Evolutionary conservation across 2,113 vertebrate genomes (phyloP).

Genomic region (Bolborhynchus lineola): DNA sequence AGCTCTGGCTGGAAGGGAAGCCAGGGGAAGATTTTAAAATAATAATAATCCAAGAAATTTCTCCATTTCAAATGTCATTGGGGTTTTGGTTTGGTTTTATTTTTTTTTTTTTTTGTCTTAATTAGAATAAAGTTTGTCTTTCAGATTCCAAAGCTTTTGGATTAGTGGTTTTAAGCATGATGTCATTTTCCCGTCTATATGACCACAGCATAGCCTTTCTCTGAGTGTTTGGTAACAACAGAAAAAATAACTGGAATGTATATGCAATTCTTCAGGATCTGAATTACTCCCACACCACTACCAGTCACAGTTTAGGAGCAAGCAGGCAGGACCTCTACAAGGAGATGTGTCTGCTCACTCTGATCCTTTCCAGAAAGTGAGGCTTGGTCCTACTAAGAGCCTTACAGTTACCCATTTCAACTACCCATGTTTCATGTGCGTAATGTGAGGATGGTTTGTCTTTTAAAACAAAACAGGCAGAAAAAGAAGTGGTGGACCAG

Average conservation of each 20-base stretch:
- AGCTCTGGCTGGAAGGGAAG: constrained; percentile 65
- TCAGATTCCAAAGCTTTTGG: constrained; percentile 71
- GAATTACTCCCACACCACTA: constrained; percentile 55
- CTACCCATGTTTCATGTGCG: not conserved
- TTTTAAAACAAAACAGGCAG: constrained; percentile 29
- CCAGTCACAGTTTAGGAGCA: constrained; percentile 27
- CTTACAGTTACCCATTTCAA: not conserved
- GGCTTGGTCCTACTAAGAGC: not conserved
- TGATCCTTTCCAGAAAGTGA: not conserved
- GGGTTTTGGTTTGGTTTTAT: not conserved
- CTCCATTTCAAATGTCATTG: constrained; percentile 47
- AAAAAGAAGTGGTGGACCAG: not conserved
- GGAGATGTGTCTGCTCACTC: not conserved
- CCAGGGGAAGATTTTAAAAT: constrained; percentile 51
- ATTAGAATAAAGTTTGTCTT: constrained; percentile 69
- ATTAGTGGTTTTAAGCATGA: constrained; percentile 73
- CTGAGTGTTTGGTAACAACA: constrained; percentile 74
- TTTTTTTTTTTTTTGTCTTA: constrained; percentile 50
- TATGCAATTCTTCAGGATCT: not conserved
- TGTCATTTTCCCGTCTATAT: constrained; percentile 74
- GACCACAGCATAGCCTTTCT: constrained; percentile 62
- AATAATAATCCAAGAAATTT: constrained; percentile 54
- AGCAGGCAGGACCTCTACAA: not conserved
- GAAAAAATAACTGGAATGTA: constrained; percentile 72
- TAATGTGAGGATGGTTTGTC: not conserved